Conservation (phyloP, 1,140 invertebrate species). For the Agrypnia vestita region DNA sequence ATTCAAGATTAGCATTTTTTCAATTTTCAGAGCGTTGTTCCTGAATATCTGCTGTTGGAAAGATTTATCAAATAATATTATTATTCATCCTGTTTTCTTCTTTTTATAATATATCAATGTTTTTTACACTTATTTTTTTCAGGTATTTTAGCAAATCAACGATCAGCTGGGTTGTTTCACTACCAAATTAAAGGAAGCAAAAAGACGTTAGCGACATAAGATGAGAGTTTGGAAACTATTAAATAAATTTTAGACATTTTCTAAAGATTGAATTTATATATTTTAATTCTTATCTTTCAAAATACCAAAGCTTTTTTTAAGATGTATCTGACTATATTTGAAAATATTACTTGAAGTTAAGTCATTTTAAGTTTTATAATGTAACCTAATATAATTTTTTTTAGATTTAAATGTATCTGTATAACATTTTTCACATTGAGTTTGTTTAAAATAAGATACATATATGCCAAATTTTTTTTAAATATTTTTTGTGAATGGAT, state of each 20-base stretch:
- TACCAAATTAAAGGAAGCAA: slow-evolving; percentile 14
- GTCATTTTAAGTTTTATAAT: no score
- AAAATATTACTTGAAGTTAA: no score
- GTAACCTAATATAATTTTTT: no score
- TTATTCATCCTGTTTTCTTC: neutral
- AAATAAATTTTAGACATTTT: slow-evolving; percentile 15
- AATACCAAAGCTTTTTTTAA: slow-evolving; percentile 11
- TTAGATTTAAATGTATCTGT: no score
- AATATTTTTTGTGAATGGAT: no score
- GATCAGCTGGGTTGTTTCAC: slow-evolving; percentile 19
- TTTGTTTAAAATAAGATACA: no score
- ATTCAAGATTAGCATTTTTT: no score
- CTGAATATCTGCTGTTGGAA: no score
- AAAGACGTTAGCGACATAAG: slow-evolving; percentile 23
- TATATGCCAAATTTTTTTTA: no score
- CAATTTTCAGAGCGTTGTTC: no score
- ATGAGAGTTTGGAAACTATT: neutral
- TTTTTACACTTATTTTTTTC: neutral
- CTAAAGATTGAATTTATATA: slow-evolving; percentile 18
- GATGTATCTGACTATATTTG: neutral
- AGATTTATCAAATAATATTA: no score
- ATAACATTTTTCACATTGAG: no score
- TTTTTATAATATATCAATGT: neutral
- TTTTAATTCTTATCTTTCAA: neutral
- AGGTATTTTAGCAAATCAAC: slow-evolving; percentile 33